A percentile compares a stretch with the other conserved stretches of the same genome.
Evolutionary conservation across 2,888 invertebrate species (phyloP).

Genomic region (Lepidochrysops patricia): DNA sequence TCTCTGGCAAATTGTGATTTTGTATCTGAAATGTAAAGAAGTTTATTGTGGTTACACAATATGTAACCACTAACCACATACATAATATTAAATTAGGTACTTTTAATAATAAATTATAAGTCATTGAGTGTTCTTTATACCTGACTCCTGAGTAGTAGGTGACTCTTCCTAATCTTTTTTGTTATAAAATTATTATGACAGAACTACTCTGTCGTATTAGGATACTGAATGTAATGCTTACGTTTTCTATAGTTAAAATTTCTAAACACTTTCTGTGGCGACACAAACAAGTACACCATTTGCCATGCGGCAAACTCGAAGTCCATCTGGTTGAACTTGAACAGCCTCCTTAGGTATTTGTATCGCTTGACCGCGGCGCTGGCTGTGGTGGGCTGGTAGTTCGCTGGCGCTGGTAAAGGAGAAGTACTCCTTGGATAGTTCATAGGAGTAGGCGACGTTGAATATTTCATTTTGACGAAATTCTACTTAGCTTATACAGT

Average conservation of each 20-base stretch:
- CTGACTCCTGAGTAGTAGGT: no score
- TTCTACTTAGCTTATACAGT: neutral
- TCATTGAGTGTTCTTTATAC: no score
- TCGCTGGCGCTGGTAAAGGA: slow-evolving; percentile 80
- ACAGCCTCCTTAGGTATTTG: slow-evolving; percentile 87
- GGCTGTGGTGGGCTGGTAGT: slow-evolving; percentile 78
- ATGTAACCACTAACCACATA: neutral
- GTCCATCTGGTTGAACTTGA: slow-evolving; percentile 98
- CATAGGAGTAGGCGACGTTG: slow-evolving; percentile 75
- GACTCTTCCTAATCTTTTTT: no score
- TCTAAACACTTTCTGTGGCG: slow-evolving; percentile 97
- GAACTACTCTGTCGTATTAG: no score
- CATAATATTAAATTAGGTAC: no score
- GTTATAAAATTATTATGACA: no score
- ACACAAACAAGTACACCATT: slow-evolving; percentile 94
- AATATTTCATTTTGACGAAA: slow-evolving; percentile 67
- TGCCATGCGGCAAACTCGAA: slow-evolving; percentile 99
- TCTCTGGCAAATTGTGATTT: slow-evolving; percentile 99
- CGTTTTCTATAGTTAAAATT: slow-evolving; percentile 98
- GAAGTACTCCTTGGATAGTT: slow-evolving; percentile 75
- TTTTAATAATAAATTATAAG: neutral
- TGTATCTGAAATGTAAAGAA: slow-evolving; percentile 81
- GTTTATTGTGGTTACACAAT: neutral
- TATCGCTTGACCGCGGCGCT: slow-evolving; percentile 92
- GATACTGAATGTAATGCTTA: slow-evolving; percentile 60